Percentiles rank a stretch among this genome's conserved stretches.
phyloP scores from a whole-genome alignment of 2,888 invertebrate genomes.

The Helicoverpa assulta region DNA sequence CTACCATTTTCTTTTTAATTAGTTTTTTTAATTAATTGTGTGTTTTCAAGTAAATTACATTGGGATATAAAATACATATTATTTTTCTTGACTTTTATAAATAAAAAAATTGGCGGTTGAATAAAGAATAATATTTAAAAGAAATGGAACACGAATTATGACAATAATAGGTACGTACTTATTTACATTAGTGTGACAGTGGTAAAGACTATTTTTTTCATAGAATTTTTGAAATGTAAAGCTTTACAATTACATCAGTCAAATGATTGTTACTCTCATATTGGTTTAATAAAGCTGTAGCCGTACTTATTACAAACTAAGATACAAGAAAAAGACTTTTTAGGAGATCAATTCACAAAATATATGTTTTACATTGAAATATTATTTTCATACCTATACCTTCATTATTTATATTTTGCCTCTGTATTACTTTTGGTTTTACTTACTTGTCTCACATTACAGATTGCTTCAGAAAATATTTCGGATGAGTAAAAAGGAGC shows the following conservation, averaged over 20 bases:
- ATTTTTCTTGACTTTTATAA: constrained; percentile 21
- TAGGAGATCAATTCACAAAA: too few species aligned
- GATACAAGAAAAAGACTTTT: too few species aligned
- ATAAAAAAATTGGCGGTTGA: neutral
- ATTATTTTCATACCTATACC: neutral
- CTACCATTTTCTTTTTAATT: constrained; percentile 53
- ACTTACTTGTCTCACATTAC: neutral
- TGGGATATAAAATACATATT: constrained; percentile 6
- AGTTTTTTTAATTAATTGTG: constrained; percentile 43
- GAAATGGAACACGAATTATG: constrained; percentile 14
- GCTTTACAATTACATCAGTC: too few species aligned
- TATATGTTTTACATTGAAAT: too few species aligned
- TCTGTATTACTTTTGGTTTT: too few species aligned
- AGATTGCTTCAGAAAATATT: neutral
- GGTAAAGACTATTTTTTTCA: neutral
- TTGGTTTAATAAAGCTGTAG: too few species aligned
- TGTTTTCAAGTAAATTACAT: constrained; percentile 29
- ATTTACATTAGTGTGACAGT: neutral
- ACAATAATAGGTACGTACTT: constrained; percentile 34
- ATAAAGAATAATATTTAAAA: neutral
- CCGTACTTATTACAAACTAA: too few species aligned
- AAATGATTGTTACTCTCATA: too few species aligned
- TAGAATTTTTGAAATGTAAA: neutral
- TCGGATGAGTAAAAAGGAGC: neutral
- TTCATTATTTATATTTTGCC: neutral